phyloP scores from a whole-genome alignment of 2,113 vertebrate genomes.

The Piprites chloris region DNA sequence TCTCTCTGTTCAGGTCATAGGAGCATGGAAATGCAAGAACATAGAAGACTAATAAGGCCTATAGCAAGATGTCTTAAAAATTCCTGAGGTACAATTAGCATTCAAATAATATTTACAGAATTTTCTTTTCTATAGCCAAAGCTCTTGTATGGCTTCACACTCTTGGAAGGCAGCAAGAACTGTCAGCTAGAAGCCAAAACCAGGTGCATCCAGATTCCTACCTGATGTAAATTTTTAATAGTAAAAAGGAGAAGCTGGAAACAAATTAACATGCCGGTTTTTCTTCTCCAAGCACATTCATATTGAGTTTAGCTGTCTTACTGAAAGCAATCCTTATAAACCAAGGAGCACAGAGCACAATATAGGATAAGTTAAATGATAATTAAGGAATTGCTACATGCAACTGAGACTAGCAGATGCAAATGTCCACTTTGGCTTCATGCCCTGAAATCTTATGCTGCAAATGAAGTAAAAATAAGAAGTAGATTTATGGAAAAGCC shows the following conservation, averaged over 20 bases:
- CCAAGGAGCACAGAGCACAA: background rate
- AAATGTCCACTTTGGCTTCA: background rate
- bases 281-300: background rate
- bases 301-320: background rate
- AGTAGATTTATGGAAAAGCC: background rate
- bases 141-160: background rate
- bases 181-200: background rate
- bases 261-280: background rate
- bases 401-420: background rate
- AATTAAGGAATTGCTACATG: background rate
- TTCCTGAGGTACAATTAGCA: background rate
- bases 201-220: background rate
- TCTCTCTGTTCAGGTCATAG: background rate
- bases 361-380: background rate
- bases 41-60: background rate
- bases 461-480: background rate
- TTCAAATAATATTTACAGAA: background rate
- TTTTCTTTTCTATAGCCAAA: background rate
- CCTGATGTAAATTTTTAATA: background rate
- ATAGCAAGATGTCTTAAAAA: background rate
- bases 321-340: background rate
- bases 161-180: background rate
- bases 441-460: background rate
- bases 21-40: background rate
- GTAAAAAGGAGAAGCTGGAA: background rate